Percentiles rank a stretch among this genome's conserved stretches.
Conservation (phyloP, 2,888 invertebrate species). For the Aplocera efformata region DNA sequence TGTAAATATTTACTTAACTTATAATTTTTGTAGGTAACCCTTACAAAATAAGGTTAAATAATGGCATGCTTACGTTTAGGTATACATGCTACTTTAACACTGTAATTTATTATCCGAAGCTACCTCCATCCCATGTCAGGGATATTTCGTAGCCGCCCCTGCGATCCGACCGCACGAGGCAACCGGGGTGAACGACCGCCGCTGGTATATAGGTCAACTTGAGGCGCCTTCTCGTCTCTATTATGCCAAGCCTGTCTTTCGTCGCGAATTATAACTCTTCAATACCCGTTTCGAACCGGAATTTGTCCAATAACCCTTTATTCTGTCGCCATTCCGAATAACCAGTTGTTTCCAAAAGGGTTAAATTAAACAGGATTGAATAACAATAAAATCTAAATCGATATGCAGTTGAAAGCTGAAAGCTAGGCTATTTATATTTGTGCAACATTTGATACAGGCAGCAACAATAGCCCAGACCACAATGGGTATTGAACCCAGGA, state of each 20-base stretch:
- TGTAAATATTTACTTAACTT: too few species aligned
- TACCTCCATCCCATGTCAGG: conserved; percentile 26
- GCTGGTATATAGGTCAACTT: conserved; percentile 71
- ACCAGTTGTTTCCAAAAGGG: conserved; percentile 59
- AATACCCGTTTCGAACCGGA: conserved; percentile 46
- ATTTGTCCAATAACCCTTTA: conserved; percentile 27
- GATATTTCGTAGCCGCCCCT: conserved; percentile 45
- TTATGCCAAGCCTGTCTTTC: conserved; percentile 55
- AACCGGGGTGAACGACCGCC: conserved; percentile 68
- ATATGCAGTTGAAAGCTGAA: conserved; percentile 39
- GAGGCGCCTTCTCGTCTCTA: conserved; percentile 73
- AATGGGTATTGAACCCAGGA: conserved; percentile 40
- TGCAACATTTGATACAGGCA: conserved; percentile 42
- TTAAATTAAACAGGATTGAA: conserved; percentile 44
- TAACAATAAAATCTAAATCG: conserved; percentile 42
- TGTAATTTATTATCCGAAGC: conserved; percentile 26
- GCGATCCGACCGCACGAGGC: conserved; percentile 50
- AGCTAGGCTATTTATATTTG: conserved; percentile 40
- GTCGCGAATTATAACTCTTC: conserved; percentile 35
- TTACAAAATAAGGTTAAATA: too few species aligned
- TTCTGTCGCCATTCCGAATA: conserved; percentile 26
- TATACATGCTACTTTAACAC: conserved; percentile 14
- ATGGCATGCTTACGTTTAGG: too few species aligned
- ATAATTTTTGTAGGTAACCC: too few species aligned
- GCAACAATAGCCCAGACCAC: conserved; percentile 34